A percentile compares a stretch with the other conserved stretches of the same genome.
phyloP scores from a whole-genome alignment of 2,888 invertebrate genomes.

The Seira ritae region DNA sequence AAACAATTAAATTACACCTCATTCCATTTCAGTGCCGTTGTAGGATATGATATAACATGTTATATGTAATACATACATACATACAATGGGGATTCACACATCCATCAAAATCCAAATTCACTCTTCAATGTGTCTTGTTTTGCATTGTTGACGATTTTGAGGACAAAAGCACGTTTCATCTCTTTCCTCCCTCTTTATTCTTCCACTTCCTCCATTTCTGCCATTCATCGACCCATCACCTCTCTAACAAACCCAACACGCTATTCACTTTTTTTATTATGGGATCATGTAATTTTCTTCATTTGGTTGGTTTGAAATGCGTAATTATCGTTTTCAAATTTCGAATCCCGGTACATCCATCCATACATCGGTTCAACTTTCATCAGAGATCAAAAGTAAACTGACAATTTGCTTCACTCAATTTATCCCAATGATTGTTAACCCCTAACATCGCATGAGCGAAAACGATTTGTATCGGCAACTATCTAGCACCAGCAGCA shows the following conservation, averaged over 20 bases:
- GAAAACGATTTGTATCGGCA: slow-evolving; percentile 39
- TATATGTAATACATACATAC: no score
- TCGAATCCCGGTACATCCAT: no score
- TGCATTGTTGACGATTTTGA: neutral
- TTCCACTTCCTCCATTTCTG: neutral
- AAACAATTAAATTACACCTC: slow-evolving; percentile 47
- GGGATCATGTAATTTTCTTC: neutral
- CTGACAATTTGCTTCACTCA: neutral
- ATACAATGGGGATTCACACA: no score
- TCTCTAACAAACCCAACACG: no score
- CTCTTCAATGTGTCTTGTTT: neutral
- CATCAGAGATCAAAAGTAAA: no score
- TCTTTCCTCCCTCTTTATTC: neutral
- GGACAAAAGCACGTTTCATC: neutral
- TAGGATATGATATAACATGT: no score
- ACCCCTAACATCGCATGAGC: slow-evolving; percentile 31
- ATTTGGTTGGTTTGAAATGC: neutral
- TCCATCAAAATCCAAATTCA: neutral
- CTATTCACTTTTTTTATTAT: neutral
- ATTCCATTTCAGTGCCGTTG: no score
- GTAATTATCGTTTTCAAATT: no score
- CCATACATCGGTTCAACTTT: no score
- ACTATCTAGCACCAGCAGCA: no score
- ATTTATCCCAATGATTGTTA: slow-evolving; percentile 16
- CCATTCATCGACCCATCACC: neutral